Conservation (phyloP, 2,797 vertebrate genomes). For the Phoxinus dragarum region DNA sequence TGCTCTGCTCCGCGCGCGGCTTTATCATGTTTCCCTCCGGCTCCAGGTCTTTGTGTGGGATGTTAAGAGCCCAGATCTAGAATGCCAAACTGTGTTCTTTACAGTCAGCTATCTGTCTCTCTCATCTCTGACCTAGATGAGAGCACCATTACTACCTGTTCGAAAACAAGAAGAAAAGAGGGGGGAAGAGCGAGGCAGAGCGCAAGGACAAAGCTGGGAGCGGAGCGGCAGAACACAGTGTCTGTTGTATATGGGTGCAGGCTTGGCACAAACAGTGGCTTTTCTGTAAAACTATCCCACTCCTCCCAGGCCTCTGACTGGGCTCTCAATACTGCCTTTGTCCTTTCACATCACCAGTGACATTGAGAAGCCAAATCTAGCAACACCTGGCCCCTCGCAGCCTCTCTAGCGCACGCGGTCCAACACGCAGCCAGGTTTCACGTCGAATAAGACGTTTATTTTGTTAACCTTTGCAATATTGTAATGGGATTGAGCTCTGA, state of each 20-base stretch:
- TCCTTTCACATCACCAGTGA: slow-evolving; percentile 76
- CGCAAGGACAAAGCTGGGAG: slow-evolving; percentile 76
- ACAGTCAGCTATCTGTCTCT: slow-evolving; percentile 72
- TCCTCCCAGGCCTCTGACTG: slow-evolving; percentile 75
- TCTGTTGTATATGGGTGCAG: slow-evolving; percentile 79
- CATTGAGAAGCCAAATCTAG: slow-evolving; percentile 78
- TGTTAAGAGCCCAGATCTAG: slow-evolving; percentile 57
- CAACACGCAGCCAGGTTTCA: slow-evolving; percentile 24
- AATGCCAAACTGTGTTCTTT: slow-evolving; percentile 69
- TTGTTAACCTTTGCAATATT: neutral
- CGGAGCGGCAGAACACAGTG: slow-evolving; percentile 81
- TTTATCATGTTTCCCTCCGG: slow-evolving; percentile 60
- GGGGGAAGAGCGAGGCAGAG: slow-evolving; percentile 62
- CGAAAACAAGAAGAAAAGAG: slow-evolving; percentile 65
- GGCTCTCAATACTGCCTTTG: slow-evolving; percentile 82
- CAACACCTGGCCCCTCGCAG: slow-evolving; percentile 77
- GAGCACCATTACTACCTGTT: slow-evolving; percentile 71
- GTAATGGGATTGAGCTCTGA: neutral
- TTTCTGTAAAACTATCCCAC: slow-evolving; percentile 83
- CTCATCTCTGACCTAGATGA: slow-evolving; percentile 72
- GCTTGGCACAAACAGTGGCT: slow-evolving; percentile 79
- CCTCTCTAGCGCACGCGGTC: slow-evolving; percentile 53
- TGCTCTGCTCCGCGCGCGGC: slow-evolving; percentile 29
- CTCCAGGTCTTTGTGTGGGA: slow-evolving; percentile 60
- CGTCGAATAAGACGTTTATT: slow-evolving; percentile 28